Conservation (phyloP, 2,888 invertebrate genomes). For the Hirtodrosophila confusa region DNA sequence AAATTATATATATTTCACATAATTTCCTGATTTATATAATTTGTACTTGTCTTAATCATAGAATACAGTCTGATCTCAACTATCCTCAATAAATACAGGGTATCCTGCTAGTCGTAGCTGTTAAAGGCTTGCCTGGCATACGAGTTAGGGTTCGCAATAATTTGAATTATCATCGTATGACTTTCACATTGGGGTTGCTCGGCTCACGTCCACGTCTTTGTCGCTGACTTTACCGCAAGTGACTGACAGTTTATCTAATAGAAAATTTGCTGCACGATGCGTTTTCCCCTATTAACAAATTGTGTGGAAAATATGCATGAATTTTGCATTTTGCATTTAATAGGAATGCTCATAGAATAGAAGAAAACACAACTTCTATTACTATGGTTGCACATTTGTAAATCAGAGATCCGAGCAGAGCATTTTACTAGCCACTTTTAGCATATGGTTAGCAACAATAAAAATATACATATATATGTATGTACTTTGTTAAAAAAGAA, state of each 20-base stretch:
- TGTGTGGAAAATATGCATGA: constrained; percentile 60
- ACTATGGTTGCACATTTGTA: neutral
- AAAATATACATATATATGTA: constrained; percentile 1
- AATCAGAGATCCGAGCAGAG: neutral
- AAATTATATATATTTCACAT: too few species aligned
- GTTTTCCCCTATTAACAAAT: constrained; percentile 56
- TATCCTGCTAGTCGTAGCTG: constrained; percentile 6
- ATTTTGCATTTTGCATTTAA: constrained; percentile 14
- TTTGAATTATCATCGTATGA: constrained; percentile 70
- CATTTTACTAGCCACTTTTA: constrained; percentile 8
- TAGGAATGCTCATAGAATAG: constrained; percentile 3
- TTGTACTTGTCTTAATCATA: too few species aligned
- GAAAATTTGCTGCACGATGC: constrained; percentile 51
- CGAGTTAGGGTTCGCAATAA: constrained; percentile 26
- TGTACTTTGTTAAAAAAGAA: constrained; percentile 9
- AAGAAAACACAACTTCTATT: neutral
- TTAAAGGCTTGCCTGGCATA: neutral
- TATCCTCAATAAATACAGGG: neutral
- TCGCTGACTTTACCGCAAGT: constrained; percentile 35
- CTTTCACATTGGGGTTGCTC: constrained; percentile 48
- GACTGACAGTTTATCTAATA: constrained; percentile 76
- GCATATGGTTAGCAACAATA: constrained; percentile 25
- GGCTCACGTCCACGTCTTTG: constrained; percentile 42
- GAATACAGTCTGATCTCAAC: too few species aligned
- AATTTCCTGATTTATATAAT: too few species aligned